Evolutionary conservation across 2,888 invertebrate species (phyloP).

Genomic region (Polylopha cassiicola): DNA sequence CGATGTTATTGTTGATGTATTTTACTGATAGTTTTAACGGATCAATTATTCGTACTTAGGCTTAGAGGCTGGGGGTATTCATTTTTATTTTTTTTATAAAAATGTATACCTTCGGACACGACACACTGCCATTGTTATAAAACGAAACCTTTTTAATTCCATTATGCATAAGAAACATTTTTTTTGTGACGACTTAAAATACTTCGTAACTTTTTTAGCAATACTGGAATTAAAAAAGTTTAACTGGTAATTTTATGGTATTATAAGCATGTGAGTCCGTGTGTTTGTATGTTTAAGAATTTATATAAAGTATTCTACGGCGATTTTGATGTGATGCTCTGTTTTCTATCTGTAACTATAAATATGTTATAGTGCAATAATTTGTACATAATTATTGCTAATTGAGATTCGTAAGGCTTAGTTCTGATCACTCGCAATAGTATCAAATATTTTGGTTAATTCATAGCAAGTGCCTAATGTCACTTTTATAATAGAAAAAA

Average conservation of each 20-base stretch:
- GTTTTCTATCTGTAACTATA: conserved; percentile 31
- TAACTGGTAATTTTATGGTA: conserved; percentile 30
- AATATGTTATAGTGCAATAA: conserved; percentile 28
- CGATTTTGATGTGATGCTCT: conserved; percentile 33
- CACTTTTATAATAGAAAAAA: no score
- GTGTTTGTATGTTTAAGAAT: conserved; percentile 30
- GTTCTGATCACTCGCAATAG: conserved; percentile 30
- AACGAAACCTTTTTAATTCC: conserved; percentile 26
- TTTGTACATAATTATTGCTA: conserved; percentile 29
- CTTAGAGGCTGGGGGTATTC: conserved; percentile 43
- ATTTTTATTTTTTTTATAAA: conserved; percentile 35
- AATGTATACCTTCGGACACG: conserved; percentile 40
- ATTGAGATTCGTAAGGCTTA: conserved; percentile 21
- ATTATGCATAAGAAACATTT: conserved; percentile 1
- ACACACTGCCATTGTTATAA: conserved; percentile 58
- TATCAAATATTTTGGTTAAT: no score
- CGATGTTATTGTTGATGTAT: conserved; percentile 41
- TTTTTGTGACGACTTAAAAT: conserved; percentile 6
- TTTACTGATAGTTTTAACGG: conserved; percentile 44
- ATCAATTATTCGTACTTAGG: conserved; percentile 71
- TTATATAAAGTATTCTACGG: conserved; percentile 29
- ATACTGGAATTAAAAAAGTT: conserved; percentile 15
- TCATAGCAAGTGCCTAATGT: no score
- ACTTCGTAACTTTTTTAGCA: conserved; percentile 9
- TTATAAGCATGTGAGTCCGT: conserved; percentile 30